Evolutionary conservation across 2,888 invertebrate genomes (phyloP).

Genomic region (Pyrgus malvae): DNA sequence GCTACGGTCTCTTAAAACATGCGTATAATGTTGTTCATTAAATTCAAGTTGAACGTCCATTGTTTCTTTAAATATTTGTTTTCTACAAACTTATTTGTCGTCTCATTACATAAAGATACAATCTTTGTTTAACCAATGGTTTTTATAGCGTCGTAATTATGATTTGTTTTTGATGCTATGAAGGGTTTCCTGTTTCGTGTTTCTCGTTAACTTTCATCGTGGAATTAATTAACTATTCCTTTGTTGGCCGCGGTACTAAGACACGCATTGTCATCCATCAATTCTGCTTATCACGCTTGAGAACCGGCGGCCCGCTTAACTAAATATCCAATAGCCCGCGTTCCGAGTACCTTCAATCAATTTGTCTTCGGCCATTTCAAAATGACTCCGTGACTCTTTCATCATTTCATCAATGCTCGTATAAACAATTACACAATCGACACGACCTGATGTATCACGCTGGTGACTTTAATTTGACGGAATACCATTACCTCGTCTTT

Average conservation of each 20-base stretch:
- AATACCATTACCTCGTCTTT: conserved; percentile 25
- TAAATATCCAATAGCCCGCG: conserved; percentile 47
- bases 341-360: conserved; percentile 59
- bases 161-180: conserved; percentile 50
- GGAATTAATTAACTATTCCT: conserved; percentile 74
- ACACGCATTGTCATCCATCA: conserved; percentile 70
- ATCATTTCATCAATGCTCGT: conserved; percentile 30
- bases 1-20: conserved; percentile 19
- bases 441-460: conserved; percentile 27
- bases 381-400: conserved; percentile 56
- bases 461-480: conserved; percentile 24
- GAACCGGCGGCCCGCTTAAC: conserved; percentile 42
- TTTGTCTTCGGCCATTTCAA: conserved; percentile 61
- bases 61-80: conserved; percentile 18
- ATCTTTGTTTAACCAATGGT: conserved; percentile 33
- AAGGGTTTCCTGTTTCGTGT: conserved; percentile 44
- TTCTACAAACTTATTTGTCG: conserved; percentile 11
- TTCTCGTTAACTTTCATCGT: conserved; percentile 63
- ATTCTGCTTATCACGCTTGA: conserved; percentile 68
- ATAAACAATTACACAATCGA: conserved; percentile 23
- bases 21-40: conserved; percentile 14
- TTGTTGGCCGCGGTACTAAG: conserved; percentile 57
- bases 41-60: conserved; percentile 3
- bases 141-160: conserved; percentile 45
- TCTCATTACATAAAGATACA: conserved; percentile 28